Percentiles rank a stretch among this genome's conserved stretches.
Conservation (phyloP, 2,888 invertebrate genomes). For the Sinohyriopsis cumingii region DNA sequence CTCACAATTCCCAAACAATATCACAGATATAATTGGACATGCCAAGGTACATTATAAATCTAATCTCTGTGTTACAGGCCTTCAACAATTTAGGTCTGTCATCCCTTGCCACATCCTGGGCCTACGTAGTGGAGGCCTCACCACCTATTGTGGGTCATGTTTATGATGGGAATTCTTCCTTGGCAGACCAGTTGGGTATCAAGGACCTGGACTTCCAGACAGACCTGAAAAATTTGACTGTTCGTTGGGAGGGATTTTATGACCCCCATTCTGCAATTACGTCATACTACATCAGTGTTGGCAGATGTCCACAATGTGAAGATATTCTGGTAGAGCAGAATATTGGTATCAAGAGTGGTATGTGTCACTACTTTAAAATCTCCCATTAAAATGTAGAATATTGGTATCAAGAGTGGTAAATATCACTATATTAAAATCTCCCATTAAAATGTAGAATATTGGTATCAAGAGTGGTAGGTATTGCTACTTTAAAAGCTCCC, state of each 20-base stretch:
- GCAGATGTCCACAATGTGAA: conserved; percentile 33
- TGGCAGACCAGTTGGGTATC: not conserved
- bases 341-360: conserved; percentile 23
- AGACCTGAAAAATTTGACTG: conserved; percentile 12
- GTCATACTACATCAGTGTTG: conserved; percentile 30
- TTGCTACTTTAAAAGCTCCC: too few species aligned
- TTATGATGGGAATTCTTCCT: conserved; percentile 14
- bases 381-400: too few species aligned
- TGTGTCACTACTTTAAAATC: not conserved
- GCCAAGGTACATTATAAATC: not conserved
- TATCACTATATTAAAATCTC: too few species aligned
- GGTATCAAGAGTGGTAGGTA: too few species aligned
- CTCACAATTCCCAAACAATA: too few species aligned
- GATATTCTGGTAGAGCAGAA: conserved; percentile 21
- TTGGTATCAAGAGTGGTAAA: too few species aligned
- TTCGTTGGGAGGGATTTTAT: conserved; percentile 36
- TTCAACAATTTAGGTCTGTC: conserved; percentile 16
- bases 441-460: too few species aligned
- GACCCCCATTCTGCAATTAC: conserved; percentile 31
- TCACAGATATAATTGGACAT: too few species aligned
- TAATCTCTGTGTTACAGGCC: conserved; percentile 7
- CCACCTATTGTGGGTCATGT: conserved; percentile 20
- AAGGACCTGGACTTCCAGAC: conserved; percentile 31
- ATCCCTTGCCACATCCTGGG: conserved; percentile 24
- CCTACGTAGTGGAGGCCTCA: conserved; percentile 15